Percentiles rank a stretch among this genome's conserved stretches.
Conservation (phyloP, 2,113 vertebrate genomes). For the Ochotona princeps region DNA sequence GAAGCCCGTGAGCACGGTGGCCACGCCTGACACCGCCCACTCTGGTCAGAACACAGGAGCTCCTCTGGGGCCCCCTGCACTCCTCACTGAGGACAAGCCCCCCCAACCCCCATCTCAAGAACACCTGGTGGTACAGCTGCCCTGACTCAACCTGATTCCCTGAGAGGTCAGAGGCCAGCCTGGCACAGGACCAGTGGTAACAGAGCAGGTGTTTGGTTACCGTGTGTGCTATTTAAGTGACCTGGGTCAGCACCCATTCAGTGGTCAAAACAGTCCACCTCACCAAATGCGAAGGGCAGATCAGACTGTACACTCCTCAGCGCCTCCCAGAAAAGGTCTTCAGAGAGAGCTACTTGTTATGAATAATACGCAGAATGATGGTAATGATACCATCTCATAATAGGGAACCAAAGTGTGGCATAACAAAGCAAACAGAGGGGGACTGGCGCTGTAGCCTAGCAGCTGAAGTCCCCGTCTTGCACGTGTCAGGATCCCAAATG, state of each 20-base stretch:
- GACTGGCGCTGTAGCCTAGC: too few relatives aligned
- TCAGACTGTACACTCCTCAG: neutral
- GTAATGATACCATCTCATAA: neutral
- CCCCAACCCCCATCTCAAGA: neutral
- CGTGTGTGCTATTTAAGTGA: neutral
- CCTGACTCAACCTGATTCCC: neutral
- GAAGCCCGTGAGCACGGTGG: neutral
- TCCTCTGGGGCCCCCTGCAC: neutral
- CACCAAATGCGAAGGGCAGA: neutral
- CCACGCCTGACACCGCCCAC: neutral
- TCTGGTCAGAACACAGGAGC: neutral
- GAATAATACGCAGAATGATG: neutral
- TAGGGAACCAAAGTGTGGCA: neutral
- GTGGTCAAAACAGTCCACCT: neutral
- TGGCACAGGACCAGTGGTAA: neutral
- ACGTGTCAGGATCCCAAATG: too few relatives aligned
- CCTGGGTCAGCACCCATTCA: neutral
- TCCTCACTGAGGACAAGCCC: neutral
- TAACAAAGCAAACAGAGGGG: neutral
- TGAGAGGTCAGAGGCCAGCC: neutral
- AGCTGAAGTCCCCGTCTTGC: too few relatives aligned
- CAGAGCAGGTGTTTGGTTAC: neutral
- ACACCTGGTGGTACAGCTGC: neutral
- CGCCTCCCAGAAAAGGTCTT: neutral
- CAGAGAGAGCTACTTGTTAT: neutral